Base-by-base conservation (phyloP, 2,113 vertebrate genomes). In the Ptychochromis oligacanthus region DNA sequence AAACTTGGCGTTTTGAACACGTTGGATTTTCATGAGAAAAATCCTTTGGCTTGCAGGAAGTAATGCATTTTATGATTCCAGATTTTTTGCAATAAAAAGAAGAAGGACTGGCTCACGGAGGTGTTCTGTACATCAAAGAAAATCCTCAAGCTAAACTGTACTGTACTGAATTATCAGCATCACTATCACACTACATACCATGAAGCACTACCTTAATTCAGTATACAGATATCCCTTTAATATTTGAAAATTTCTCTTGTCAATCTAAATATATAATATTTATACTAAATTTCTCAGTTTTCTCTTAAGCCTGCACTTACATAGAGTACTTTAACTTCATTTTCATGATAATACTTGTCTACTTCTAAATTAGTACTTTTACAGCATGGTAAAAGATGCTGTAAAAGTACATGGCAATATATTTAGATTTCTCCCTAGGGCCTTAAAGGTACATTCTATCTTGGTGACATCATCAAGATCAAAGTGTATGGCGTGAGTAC, bases 61-160 rank as follows among this genome's bases (percentile, higher is more conserved):
- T 75, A 26, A 56, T 11, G 24, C 31, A 10, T 75, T 89, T 91
- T 84, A 90, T 75, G 81, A 84, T 85, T 91, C 78, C 86, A 88
- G 43, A 49, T 58, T 84, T 84, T 80, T 36, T 40, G 49, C 24
- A 75, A 76, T 83, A 85, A 89, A 86, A 62, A 57, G 59, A 74
- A 26, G 31, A 70, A 36, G 55, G 83, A 52, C 43, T 59, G 70
- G 62, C 49, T 46, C n/a, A 15, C 24, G 12, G 64, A 43, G 13
- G 18, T 67, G 75, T 36, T 75, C 54, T 9, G 6, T 64, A 17
- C 54, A 54, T 43, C 60, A 77, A 77, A 56, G 43, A 4, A 57
- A 82, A 58, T 81, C 75, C 56, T 77, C 55, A 54, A 40, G 14
- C 0, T 22, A 7, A 24, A 80, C 26, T 26, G 26, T 15, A 22